Evolutionary conservation across 2,888 invertebrate species (phyloP), one percentile per base, ranked within the genome.

Genomic region (Hypolimnas misippus): DNA sequence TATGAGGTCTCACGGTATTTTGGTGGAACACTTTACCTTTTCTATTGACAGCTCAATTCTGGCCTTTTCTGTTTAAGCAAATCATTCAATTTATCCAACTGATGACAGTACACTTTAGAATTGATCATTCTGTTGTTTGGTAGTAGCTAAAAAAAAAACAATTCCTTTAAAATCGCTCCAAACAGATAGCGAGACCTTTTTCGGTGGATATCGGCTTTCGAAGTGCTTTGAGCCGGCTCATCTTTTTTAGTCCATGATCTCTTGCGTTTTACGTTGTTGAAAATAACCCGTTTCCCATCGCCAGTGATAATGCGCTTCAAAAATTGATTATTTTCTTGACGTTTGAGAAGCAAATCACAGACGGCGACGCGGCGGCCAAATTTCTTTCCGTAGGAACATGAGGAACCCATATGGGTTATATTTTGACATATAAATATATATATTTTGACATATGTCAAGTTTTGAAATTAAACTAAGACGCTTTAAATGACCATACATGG

Each of bases 231-330:
- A 50, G 35, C 35, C 35, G n/a, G 35, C 12, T 35, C 35, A 35
- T 35, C n/a, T 35, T 35, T 35, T n/a, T 35, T 35, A 12, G 12
- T 35, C 35, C 35, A 35, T n/a, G 35, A 35, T 12, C 35, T 35
- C 35, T 35, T 35, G 35, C 35, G n/a, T 35, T 35, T 35, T 3
- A 35, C 35, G n/a, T 35, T 35, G 35, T 35, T 35, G 35, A 12
- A 35, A 12, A 35, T 12, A 35, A 35, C 35, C 10, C n/a, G 12
- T 51, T 21, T 65, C 25, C 44, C 31, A 16, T 42, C 44, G 31
- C 33, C 55, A 55, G 55, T 55, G 14, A 55, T 55, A 16, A 42
- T 42, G 16, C 55, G 55, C 55, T 42, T 55, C 55, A 33, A 55
- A 55, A 55, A 55, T 3, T 14, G 42, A 55, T 55, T 16, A 42